Evolutionary conservation across 2,888 invertebrate genomes (phyloP).

Genomic region (Ommatoiulus sabulosus): DNA sequence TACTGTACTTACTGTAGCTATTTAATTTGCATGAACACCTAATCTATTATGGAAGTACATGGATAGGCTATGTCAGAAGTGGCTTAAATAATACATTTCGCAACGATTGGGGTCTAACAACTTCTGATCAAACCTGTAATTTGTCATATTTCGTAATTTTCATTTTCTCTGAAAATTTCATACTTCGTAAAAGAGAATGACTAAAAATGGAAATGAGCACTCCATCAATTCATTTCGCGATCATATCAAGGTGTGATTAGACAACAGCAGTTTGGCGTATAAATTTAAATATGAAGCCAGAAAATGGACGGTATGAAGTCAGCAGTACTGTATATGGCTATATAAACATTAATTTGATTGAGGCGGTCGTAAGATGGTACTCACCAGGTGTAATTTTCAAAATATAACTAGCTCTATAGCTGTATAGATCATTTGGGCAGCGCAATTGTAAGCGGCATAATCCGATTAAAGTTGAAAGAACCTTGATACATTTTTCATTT

Average conservation of each 20-base stretch:
- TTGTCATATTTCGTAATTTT: neutral
- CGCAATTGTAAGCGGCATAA: too few species aligned
- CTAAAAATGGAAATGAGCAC: neutral
- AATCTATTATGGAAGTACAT: constrained; percentile 21
- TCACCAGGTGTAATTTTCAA: neutral
- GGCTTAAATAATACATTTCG: neutral
- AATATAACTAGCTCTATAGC: neutral
- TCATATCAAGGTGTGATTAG: neutral
- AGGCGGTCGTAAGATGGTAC: neutral
- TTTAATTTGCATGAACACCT: neutral
- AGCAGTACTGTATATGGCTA: constrained; percentile 14
- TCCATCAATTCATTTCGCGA: neutral
- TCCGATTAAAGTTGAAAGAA: neutral
- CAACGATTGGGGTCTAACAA: neutral
- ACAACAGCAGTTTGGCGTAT: neutral
- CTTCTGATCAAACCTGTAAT: neutral
- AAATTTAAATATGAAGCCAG: constrained; percentile 3
- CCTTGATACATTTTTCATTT: neutral
- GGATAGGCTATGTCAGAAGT: neutral
- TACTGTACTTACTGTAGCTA: neutral
- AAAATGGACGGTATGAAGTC: constrained; percentile 40
- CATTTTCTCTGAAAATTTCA: neutral
- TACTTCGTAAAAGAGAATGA: neutral
- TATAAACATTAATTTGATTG: constrained; percentile 20
- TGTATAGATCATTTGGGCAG: neutral